phyloP scores from a whole-genome alignment of 2,113 vertebrate genomes.

The Barbus barbus region DNA sequence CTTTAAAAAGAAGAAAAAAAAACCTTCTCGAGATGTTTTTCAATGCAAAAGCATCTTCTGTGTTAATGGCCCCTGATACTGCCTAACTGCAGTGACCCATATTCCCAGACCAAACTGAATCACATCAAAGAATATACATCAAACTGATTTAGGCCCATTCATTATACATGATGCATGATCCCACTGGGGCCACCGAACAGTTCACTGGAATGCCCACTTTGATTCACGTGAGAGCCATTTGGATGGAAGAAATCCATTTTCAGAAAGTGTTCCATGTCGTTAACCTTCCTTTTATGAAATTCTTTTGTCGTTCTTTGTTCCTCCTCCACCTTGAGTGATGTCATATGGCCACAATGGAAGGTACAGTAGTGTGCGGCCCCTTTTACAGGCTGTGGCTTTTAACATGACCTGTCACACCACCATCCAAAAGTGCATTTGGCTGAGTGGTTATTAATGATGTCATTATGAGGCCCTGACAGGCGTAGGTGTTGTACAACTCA shows the following conservation, averaged over 20 bases:
- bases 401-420: background rate
- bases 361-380: background rate
- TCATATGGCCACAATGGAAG: background rate
- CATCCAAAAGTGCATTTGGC: background rate
- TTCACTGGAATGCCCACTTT: background rate
- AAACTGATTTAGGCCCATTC: background rate
- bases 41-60: background rate
- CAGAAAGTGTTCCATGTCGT: background rate
- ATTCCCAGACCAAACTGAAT: slow-evolving; percentile 5
- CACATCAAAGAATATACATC: background rate
- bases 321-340: background rate
- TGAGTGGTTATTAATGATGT: slow-evolving; percentile 2
- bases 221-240: slow-evolving; percentile 11
- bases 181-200: background rate
- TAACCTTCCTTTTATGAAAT: slow-evolving; percentile 1
- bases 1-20: too few relatives aligned
- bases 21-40: too few relatives aligned
- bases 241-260: slow-evolving; percentile 19
- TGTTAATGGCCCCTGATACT: background rate
- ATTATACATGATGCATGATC: slow-evolving; percentile 9
- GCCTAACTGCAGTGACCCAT: background rate
- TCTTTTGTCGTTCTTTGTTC: slow-evolving; percentile 3
- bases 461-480: background rate
- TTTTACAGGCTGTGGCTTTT: background rate
- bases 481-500: background rate